Conservation (phyloP, 2,797 vertebrate genomes). For the Echiichthys vipera region DNA sequence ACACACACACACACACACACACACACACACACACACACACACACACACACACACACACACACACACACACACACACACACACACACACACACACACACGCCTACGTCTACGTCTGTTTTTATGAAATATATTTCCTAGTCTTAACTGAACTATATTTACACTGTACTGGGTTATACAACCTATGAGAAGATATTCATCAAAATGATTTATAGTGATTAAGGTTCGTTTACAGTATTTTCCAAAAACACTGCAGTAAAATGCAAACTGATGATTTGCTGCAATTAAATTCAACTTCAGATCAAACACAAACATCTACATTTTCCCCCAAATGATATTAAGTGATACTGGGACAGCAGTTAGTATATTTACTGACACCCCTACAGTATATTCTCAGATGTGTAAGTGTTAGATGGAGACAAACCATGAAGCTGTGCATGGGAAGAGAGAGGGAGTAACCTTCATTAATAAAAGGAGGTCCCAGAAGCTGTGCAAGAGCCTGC, state of each 20-base stretch:
- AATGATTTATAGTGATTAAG: not conserved
- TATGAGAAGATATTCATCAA: not conserved
- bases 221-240: too few species aligned
- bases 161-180: not conserved
- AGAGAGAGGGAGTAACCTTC: slow-evolving; percentile 47
- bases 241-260: not conserved
- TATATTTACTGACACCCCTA: slow-evolving; percentile 19
- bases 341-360: not conserved
- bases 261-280: slow-evolving; percentile 1
- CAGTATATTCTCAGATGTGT: slow-evolving; percentile 23
- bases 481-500: slow-evolving; percentile 52
- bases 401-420: slow-evolving; percentile 11
- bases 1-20: too few species aligned
- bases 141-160: not conserved
- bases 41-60: too few species aligned
- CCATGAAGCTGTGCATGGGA: slow-evolving; percentile 7
- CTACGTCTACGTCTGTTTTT: not conserved
- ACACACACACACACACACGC: not conserved
- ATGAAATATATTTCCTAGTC: not conserved
- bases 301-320: slow-evolving; percentile 12
- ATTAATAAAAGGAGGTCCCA: slow-evolving; percentile 71
- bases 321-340: not conserved
- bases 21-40: too few species aligned
- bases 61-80: too few species aligned
- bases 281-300: slow-evolving; percentile 18